Percentiles rank a stretch among this genome's conserved stretches.
These are phyloP conservation scores for Melipona quadrifasciata DNA, from an alignment of 1,140 invertebrate genomes.

Conservation along the genomic window DNA sequence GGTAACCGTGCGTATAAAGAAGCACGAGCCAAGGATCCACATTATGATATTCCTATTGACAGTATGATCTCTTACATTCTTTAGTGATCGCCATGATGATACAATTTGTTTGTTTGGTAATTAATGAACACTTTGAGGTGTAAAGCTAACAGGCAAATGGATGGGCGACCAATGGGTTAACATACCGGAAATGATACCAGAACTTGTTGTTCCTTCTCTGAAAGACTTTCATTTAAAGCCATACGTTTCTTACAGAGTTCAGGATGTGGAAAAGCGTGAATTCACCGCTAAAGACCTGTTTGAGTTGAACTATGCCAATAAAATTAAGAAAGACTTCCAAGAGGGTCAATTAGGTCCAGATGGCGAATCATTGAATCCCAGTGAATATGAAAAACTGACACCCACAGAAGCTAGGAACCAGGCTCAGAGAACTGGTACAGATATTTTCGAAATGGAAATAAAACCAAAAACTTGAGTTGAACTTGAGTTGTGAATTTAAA, in stretches of 20 bases:
- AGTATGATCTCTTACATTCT: slow-evolving; percentile 35
- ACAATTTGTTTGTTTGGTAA: slow-evolving; percentile 11
- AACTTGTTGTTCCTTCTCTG: slow-evolving; percentile 95
- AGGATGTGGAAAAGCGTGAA: slow-evolving; percentile 88
- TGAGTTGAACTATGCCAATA: slow-evolving; percentile 89
- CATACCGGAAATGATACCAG: slow-evolving; percentile 95
- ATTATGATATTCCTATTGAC: slow-evolving; percentile 48
- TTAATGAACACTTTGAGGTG: slow-evolving; percentile 81
- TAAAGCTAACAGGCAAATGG: slow-evolving; percentile 84
- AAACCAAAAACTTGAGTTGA: background rate
- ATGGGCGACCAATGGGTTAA: slow-evolving; percentile 83
- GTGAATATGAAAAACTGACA: slow-evolving; percentile 86
- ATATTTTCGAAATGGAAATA: slow-evolving; percentile 84
- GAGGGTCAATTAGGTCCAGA: slow-evolving; percentile 86
- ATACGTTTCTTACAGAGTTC: slow-evolving; percentile 93
- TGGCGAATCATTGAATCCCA: slow-evolving; percentile 88
- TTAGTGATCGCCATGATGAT: background rate
- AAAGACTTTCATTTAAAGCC: slow-evolving; percentile 91
- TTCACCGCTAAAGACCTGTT: slow-evolving; percentile 94
- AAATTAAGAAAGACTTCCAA: slow-evolving; percentile 91
- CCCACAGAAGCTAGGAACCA: slow-evolving; percentile 86
- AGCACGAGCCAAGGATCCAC: slow-evolving; percentile 82
- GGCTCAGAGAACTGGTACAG: slow-evolving; percentile 89
- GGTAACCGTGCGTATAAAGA: slow-evolving; percentile 87
- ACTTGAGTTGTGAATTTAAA: background rate